These are phyloP conservation scores for Margarornis squamiger DNA, from an alignment of 2,797 vertebrate species.

Conservation along the genomic window DNA sequence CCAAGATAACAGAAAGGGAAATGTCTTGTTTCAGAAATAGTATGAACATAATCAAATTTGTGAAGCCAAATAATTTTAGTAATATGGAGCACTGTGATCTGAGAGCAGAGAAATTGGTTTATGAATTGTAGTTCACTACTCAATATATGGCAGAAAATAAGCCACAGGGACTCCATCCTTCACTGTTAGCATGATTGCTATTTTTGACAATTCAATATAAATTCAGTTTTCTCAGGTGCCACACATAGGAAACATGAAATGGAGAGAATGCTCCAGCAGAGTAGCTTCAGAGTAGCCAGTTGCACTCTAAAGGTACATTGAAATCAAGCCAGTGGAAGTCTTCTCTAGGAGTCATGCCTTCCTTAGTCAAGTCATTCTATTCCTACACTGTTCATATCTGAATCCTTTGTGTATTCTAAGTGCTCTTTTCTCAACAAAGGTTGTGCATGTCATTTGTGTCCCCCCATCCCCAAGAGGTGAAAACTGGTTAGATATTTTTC, in stretches of 20 bases:
- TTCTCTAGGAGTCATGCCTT: background rate
- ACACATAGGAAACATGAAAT: background rate
- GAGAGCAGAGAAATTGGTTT: background rate
- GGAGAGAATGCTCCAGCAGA: background rate
- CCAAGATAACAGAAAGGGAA: slow-evolving; percentile 53
- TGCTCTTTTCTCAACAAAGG: background rate
- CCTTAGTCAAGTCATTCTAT: background rate
- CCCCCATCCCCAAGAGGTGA: background rate
- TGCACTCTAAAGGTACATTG: background rate
- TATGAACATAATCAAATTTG: slow-evolving; percentile 48
- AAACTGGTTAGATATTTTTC: background rate
- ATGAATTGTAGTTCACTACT: slow-evolving; percentile 18
- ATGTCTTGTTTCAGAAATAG: slow-evolving; percentile 61
- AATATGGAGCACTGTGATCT: background rate
- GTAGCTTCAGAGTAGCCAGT: background rate
- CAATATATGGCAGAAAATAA: slow-evolving; percentile 22
- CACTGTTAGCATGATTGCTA: background rate
- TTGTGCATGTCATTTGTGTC: background rate
- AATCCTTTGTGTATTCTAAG: background rate
- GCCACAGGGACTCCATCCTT: background rate
- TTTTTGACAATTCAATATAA: background rate
- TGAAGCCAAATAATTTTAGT: slow-evolving; percentile 41
- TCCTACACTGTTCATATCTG: background rate
- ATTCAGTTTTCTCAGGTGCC: background rate
- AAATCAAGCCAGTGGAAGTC: background rate